Evolutionary conservation across 2,888 invertebrate species (phyloP), one percentile per base, ranked within the genome.

Genomic region (Carcina quercana): DNA sequence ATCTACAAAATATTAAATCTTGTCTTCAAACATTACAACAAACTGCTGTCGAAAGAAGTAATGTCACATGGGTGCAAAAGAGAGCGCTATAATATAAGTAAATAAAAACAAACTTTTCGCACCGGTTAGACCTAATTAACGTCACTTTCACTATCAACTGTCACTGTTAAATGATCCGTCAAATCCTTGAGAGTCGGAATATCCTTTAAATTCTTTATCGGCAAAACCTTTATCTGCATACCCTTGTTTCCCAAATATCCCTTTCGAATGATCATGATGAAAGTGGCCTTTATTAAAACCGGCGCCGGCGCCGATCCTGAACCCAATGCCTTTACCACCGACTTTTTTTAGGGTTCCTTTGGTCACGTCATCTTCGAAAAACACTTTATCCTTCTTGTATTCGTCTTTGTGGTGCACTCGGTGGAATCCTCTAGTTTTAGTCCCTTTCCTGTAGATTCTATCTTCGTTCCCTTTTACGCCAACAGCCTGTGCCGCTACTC

Each of bases 371-470:
- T 86, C 86, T 53, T 86, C 87, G 47, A 85, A 87, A 61, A 87
- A 86, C 35, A 83, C 68, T 50, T 86, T 86, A 34, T 87, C 85
- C 50, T 87, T 87, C 43, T 87, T 85, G 50, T 86, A 88, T 52
- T 88, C 88, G 45, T 88, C 87, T 59, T 86, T 87, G 50, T 87
- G 87, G 36, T 86, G 85, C 1, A 87, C 78, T 42, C 76, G 80
- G 45, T 87, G 86, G 53, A 82, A 87, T 2, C 88, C 87, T 44
- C 79, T 75, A 0, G 86, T 86, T 52, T 87, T 87, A 11, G 80
- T 80, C 0, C 87, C 87, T 51, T 86, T 87, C 43, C 67, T 79
- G 45, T 85, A 87, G 24, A 76, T 86, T 14, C 72, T 74, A 25
- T 76, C 76, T 45, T 78, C 73, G 14, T 73, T 75, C 15, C 75